Conservation (phyloP, 2,113 vertebrate species). For the Oxyura jamaicensis region DNA sequence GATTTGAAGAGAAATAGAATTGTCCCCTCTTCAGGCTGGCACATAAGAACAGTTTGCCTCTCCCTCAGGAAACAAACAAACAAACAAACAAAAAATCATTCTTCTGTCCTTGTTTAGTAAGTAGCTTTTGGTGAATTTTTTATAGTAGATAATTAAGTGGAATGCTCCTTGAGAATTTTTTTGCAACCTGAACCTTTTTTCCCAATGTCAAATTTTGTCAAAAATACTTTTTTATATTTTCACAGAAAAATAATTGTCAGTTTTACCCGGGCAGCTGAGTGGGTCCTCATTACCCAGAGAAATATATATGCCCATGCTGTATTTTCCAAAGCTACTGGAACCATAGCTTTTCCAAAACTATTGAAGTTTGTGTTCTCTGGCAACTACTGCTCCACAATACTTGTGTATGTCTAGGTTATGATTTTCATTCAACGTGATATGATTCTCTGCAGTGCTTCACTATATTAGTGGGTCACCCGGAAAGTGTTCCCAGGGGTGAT, state of each 20-base stretch:
- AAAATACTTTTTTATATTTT: not conserved
- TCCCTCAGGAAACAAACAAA: not conserved
- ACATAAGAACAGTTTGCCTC: not conserved
- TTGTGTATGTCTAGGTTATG: not conserved
- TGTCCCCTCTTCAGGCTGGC: not conserved
- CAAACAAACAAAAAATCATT: not conserved
- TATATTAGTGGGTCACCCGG: not conserved
- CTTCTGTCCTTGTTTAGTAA: not conserved
- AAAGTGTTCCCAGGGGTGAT: not conserved
- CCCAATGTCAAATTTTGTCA: not conserved
- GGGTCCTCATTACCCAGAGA: not conserved
- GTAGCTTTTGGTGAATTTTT: not conserved
- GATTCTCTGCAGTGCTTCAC: not conserved
- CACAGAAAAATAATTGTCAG: not conserved
- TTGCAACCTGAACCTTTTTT: not conserved
- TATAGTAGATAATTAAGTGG: not conserved
- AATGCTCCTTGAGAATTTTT: not conserved
- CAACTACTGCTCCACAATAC: not conserved
- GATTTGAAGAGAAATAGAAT: not conserved
- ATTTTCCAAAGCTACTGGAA: not conserved
- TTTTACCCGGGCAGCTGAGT: not conserved
- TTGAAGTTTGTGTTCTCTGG: not conserved
- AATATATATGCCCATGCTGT: not conserved
- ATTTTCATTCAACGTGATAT: not conserved
- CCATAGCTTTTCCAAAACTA: not conserved